These are phyloP conservation scores for Bilobella aurantiaca DNA, from an alignment of 1,140 invertebrate species.

Conservation along the genomic window DNA sequence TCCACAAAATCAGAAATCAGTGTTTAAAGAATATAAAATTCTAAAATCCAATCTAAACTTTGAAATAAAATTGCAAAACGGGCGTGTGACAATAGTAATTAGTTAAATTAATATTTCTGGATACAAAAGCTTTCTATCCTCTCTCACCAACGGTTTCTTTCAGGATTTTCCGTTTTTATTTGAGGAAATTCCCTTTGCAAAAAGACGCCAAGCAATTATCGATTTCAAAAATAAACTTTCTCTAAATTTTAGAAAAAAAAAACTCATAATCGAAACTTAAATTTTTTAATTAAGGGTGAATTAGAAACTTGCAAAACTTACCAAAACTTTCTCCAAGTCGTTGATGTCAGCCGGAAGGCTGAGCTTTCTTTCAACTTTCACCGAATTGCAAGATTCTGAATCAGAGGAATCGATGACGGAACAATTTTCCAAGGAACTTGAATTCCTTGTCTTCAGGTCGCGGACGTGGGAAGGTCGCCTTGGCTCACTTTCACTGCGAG, in stretches of 20 bases:
- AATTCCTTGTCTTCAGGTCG: background rate
- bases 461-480: too few relatives aligned
- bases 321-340: background rate
- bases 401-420: background rate
- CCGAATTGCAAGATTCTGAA: background rate
- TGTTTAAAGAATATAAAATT: too few relatives aligned
- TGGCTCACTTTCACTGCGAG: too few relatives aligned
- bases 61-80: too few relatives aligned
- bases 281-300: background rate
- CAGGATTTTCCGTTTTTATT: background rate
- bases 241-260: background rate
- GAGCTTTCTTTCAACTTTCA: background rate
- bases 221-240: background rate
- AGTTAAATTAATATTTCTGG: too few relatives aligned
- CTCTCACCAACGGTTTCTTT: background rate
- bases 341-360: background rate
- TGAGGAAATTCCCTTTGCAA: background rate
- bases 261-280: background rate
- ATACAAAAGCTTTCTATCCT: too few relatives aligned
- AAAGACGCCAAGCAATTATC: background rate
- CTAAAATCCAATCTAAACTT: too few relatives aligned
- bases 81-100: too few relatives aligned
- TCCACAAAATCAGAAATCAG: too few relatives aligned
- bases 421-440: background rate
- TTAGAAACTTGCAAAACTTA: background rate